Base-by-base conservation (phyloP, 1,140 invertebrate genomes). In the Polyergus mexicanus region DNA sequence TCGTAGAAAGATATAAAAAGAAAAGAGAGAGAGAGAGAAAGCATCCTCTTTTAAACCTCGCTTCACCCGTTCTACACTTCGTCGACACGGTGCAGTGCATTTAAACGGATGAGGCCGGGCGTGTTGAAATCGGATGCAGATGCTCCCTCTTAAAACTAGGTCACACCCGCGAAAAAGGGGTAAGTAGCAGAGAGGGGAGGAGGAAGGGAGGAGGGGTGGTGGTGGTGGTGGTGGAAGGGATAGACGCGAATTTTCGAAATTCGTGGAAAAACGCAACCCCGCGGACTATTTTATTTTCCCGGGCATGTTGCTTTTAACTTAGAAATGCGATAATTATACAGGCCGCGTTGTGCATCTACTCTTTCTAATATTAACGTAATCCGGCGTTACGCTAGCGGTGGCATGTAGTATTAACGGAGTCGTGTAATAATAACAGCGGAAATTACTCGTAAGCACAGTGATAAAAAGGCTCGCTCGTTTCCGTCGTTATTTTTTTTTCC, bases 191-290 rank as follows among this genome's bases (percentile, higher is more conserved):
- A 38, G 38, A 11, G 54, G 13, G 6, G n/a, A 0, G 6, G 10
- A 3, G 7, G 7, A 19, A 10, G 1, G 25, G 11, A 11, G 8
- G 19, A 6, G 25, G 11, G 25, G 25, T n/a, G n/a, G n/a, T n/a
- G n/a, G n/a, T n/a, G 0, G 25, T 28, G 25, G 25, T 28, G 25
- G 8, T 44, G 13, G 7, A 51, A 4, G 47, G 28, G 32, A 56
- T 28, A 58, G 71, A 88, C 51, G 75, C 51, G 65, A 85, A 87
- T 88, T 51, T 51, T 88, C 86, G 68, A 83, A 72, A 83, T 74
- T 58, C 54, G 68, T 41, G 68, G 68, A 74, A 74, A 74, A 83
- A 81, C 68, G 78, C 25, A 38, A n/a, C 1, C 19, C 38, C 76
- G 19, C 51, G 47, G 22, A 54, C 47, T 76, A 54, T 71, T 83